A percentile compares a stretch with the other conserved stretches of the same genome.
Conservation (phyloP, 2,888 invertebrate species). For the Anticlea derivata region DNA sequence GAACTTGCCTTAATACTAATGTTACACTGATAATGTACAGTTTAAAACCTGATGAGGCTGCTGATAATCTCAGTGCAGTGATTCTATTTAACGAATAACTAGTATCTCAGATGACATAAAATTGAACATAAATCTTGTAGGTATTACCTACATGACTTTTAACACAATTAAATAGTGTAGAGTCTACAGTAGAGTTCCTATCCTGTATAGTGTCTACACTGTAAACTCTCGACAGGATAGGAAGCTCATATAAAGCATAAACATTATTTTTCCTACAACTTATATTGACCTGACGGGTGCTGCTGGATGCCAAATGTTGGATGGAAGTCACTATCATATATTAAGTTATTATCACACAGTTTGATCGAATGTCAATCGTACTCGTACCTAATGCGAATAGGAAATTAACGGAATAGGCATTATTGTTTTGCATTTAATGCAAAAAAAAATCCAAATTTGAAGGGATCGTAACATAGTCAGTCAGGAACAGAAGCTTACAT, state of each 20-base stretch:
- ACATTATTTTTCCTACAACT: slow-evolving; percentile 26
- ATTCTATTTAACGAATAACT: slow-evolving; percentile 4
- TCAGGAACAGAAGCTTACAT: slow-evolving; percentile 58
- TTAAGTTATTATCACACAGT: slow-evolving; percentile 41
- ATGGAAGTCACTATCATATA: slow-evolving; percentile 35
- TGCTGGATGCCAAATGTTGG: slow-evolving; percentile 16
- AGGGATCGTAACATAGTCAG: slow-evolving; percentile 24
- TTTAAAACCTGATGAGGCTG: neutral
- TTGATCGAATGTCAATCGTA: slow-evolving; percentile 33
- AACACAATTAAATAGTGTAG: slow-evolving; percentile 17
- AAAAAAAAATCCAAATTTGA: slow-evolving; percentile 14
- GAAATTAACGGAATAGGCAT: slow-evolving; percentile 40
- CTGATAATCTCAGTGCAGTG: slow-evolving; percentile 1
- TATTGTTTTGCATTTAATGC: slow-evolving; percentile 30
- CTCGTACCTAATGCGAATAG: slow-evolving; percentile 32
- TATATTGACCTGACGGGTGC: slow-evolving; percentile 24
- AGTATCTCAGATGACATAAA: slow-evolving; percentile 4
- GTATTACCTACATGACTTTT: slow-evolving; percentile 18
- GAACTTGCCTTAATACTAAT: neutral
- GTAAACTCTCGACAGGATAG: slow-evolving; percentile 23
- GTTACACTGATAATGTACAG: neutral
- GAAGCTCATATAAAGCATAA: slow-evolving; percentile 31
- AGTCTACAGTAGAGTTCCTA: no score
- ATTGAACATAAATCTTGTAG: slow-evolving; percentile 18
- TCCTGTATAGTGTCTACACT: no score